Percentiles rank a stretch among this genome's conserved stretches.
Evolutionary conservation across 2,113 vertebrate genomes (phyloP).

Genomic region (Pelecanus crispus): DNA sequence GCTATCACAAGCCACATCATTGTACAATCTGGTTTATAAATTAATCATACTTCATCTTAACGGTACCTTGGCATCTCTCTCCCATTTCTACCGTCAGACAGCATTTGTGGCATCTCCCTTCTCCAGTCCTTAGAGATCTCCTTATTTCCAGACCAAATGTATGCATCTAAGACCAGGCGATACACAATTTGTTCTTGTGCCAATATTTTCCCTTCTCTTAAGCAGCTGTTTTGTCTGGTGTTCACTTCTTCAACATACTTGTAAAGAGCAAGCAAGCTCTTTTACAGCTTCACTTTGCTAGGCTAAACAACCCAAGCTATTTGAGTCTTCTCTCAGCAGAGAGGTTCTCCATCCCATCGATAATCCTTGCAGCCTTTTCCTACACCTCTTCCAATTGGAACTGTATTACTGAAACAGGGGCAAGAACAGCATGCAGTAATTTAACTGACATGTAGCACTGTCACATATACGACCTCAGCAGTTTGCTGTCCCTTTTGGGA

Average conservation of each 20-base stretch:
- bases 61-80: background rate
- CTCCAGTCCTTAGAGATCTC: background rate
- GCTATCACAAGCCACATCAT: slow-evolving; percentile 30
- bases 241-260: background rate
- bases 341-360: background rate
- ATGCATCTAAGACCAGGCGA: background rate
- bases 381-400: background rate
- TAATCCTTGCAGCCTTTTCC: background rate
- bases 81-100: background rate
- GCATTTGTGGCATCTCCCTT: background rate
- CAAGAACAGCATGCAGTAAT: background rate
- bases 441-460: background rate
- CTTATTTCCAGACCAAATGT: background rate
- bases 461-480: background rate
- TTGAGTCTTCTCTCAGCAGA: background rate
- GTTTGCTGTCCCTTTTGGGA: background rate
- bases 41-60: slow-evolving; percentile 19
- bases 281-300: background rate
- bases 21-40: slow-evolving; percentile 16
- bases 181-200: background rate
- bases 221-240: background rate
- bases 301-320: background rate
- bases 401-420: background rate
- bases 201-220: background rate
- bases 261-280: background rate